Evolutionary conservation across 2,113 vertebrate species (phyloP).

Genomic region (Albula goreensis): DNA sequence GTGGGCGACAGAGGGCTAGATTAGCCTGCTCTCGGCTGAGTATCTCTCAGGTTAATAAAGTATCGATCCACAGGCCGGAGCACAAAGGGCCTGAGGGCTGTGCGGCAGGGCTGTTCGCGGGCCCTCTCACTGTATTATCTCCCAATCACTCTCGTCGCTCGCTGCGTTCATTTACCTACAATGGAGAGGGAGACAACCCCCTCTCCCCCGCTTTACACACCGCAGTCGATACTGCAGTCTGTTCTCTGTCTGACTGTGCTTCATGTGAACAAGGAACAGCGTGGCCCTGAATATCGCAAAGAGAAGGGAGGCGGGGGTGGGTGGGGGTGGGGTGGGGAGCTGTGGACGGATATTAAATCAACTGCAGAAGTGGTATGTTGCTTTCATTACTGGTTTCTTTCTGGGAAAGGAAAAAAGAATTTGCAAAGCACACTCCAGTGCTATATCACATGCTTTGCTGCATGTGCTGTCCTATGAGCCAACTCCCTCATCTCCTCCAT

Average conservation of each 20-base stretch:
- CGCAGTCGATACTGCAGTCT: background rate
- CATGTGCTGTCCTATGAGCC: background rate
- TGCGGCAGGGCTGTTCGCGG: background rate
- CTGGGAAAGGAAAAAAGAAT: background rate
- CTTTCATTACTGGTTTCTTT: background rate
- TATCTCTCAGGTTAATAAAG: slow-evolving; percentile 38
- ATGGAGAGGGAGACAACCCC: background rate
- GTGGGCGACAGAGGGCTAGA: slow-evolving; percentile 32
- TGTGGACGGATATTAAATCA: background rate
- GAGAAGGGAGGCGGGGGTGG: background rate
- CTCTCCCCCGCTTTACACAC: background rate
- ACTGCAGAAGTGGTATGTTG: background rate
- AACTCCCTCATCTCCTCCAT: background rate
- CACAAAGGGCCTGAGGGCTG: background rate
- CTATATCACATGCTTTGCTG: background rate
- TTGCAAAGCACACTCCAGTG: background rate
- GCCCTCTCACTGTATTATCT: background rate
- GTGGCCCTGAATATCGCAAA: no score
- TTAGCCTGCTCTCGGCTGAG: slow-evolving; percentile 31
- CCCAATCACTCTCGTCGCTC: background rate
- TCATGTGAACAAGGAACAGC: no score
- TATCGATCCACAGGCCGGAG: slow-evolving; percentile 35
- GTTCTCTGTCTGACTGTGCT: background rate
- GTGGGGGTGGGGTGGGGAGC: no score
- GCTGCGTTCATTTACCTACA: background rate